Evolutionary conservation across 2,888 invertebrate genomes (phyloP), one percentile per base, ranked within the genome.

Genomic region (Acronicta alni): DNA sequence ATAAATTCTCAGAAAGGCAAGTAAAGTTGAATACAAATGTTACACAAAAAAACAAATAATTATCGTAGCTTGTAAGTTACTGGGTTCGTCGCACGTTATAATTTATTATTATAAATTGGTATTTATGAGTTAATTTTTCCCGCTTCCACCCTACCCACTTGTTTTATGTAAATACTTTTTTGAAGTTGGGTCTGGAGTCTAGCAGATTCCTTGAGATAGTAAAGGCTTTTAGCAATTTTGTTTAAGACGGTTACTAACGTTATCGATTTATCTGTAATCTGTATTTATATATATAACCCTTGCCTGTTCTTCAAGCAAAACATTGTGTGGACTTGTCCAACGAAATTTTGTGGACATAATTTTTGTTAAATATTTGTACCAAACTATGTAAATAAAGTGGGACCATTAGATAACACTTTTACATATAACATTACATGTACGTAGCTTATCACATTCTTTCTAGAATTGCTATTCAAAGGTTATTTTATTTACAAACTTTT

Each of bases 401-500:
- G 2, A 10, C 10, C 3, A 26, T 26, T 23, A 3, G 7, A 26
- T n/a, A 26, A 26, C 14, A 7, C 23, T n/a, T 35, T 2, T 35
- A 35, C n/a, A 35, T 35, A 5, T 35, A 35, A 35, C n/a, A 12
- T 30, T 10, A 8, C 3, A 30, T 0, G 30, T 30, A 30, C 3
- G 30, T 30, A 7, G 10, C 4, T 7, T 23, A 7, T 26, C 10
- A 26, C 10, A 10, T 26, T 30, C 30, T 1, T 12, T n/a, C n/a
- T 4, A 32, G 7, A 0, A 12, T 32, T 32, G 5, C 4, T 14
- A 35, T 35, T 35, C 23, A 41, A 48, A 37, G 37, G 30, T 42
- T 52, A 8, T n/a, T 64, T 20, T 20, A 35, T 16, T 45, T 47
- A 17, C 20, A 44, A 64, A 70, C 30, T 66, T 70, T 51, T 26